Evolutionary conservation across 37 sponge, comb jelly and placozoan genomes (phyloP), one percentile per base, ranked within the genome.

Genomic region (Haliclona indistincta): DNA sequence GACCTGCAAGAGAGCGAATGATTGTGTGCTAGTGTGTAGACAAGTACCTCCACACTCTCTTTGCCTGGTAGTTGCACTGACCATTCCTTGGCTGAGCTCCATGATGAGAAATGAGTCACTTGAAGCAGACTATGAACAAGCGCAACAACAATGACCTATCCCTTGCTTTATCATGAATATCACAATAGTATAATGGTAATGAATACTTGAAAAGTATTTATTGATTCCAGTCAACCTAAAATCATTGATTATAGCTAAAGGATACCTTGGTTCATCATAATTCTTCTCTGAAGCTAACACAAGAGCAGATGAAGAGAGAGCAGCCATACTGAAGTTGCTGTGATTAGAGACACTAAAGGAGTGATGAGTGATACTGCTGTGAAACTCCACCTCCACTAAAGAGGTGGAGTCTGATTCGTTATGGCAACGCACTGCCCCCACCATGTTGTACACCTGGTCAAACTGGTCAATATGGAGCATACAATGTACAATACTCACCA

Each of bases 331-430:
- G 62, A 79, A 79, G 19, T 73, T 64, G 35, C 23, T 34, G 38
- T 45, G 67, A 73, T 92, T 92, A 52, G 89, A 63, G 8, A 92
- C 19, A 33, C 66, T 74, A 71, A 92, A 87, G 28, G 93, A 70
- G 52, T 92, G 93, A 53, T 92, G 81, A 11, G 58, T 54, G 23
- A 65, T 66, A 25, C 49, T 61, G 47, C 87, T 70, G 56, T 87
- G 93, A 41, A 92, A 92, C 49, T 92, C 93, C 58, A 92, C 85
- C 56, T 92, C 93, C 20, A 81, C 56, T 23, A 92, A 41, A 45
- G 75, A 53, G 25, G 55, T 29, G 8, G 67, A 47, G 37, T 79
- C 76, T n/a, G 74, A 79, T 11, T 83, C 81, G 60, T 54, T 45
- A 76, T 92, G 93, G 54, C 73, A 70, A 62, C 76, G 65, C 20